phyloP scores from a whole-genome alignment of 2,888 invertebrate genomes.

The Lochmaea crataegi region DNA sequence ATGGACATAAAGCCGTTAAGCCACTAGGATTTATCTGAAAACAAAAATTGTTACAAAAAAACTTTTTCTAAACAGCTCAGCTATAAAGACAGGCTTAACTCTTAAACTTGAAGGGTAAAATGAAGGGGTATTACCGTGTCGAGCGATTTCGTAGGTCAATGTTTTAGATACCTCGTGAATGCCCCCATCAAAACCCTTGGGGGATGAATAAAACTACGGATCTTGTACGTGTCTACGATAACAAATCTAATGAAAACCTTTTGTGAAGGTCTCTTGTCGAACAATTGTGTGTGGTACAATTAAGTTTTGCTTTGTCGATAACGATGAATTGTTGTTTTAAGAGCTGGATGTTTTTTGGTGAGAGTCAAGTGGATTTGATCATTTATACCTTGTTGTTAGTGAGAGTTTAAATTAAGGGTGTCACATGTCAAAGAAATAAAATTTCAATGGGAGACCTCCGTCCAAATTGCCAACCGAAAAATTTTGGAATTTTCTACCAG shows the following conservation, averaged over 20 bases:
- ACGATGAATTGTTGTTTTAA: not conserved
- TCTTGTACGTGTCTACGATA: slow-evolving; percentile 14
- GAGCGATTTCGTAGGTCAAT: not conserved
- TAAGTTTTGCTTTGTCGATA: not conserved
- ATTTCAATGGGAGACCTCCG: too few relatives aligned
- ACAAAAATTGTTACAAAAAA: too few relatives aligned
- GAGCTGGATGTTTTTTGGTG: not conserved
- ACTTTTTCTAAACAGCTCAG: too few relatives aligned
- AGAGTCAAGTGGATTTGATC: not conserved
- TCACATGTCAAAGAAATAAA: too few relatives aligned
- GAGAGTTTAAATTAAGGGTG: too few relatives aligned
- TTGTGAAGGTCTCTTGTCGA: not conserved
- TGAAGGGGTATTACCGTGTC: not conserved
- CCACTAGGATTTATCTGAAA: too few relatives aligned
- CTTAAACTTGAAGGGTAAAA: not conserved
- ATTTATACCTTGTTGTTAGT: not conserved
- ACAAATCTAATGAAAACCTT: slow-evolving; percentile 20
- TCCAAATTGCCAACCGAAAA: too few relatives aligned
- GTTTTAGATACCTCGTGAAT: not conserved
- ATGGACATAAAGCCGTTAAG: too few relatives aligned
- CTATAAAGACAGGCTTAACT: not conserved
- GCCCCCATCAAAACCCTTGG: slow-evolving; percentile 2
- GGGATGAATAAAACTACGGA: slow-evolving; percentile 13
- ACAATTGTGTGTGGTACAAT: not conserved
- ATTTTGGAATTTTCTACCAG: too few relatives aligned